Conservation (phyloP, 1,140 invertebrate species). For the Drosophila dunni region DNA sequence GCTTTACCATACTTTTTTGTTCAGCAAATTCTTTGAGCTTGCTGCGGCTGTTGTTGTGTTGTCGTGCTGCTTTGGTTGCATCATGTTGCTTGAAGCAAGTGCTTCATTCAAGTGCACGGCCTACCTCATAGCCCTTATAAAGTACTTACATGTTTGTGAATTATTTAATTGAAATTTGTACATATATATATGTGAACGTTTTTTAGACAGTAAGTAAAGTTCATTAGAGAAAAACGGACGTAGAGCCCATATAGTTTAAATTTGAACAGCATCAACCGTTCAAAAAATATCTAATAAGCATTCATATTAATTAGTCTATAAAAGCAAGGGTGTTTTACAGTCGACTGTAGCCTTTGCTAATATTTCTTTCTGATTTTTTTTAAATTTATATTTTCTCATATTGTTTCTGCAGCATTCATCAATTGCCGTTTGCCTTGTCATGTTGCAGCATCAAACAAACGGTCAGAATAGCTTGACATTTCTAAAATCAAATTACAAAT, state of each 20-base stretch:
- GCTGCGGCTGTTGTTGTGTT: slow-evolving; percentile 28
- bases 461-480: slow-evolving; percentile 79
- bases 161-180: slow-evolving; percentile 60
- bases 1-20: slow-evolving; percentile 48
- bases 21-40: slow-evolving; percentile 74
- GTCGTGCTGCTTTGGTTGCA: slow-evolving; percentile 51
- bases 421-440: slow-evolving; percentile 52
- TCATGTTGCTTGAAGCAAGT: slow-evolving; percentile 63
- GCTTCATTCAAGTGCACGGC: slow-evolving; percentile 56
- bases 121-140: slow-evolving; percentile 19
- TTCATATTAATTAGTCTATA: too few relatives aligned
- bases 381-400: slow-evolving; percentile 7
- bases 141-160: slow-evolving; percentile 15
- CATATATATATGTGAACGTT: slow-evolving; percentile 9
- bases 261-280: too few relatives aligned
- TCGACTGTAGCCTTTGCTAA: too few relatives aligned
- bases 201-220: neutral
- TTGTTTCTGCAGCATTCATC: slow-evolving; percentile 48
- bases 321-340: too few relatives aligned
- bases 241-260: too few relatives aligned
- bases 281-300: too few relatives aligned
- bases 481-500: slow-evolving; percentile 84
- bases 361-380: too few relatives aligned
- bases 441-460: slow-evolving; percentile 68
- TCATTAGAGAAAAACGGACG: too few relatives aligned